Percentiles rank a stretch among this genome's conserved stretches.
These are phyloP conservation scores for Conchocele bisecta DNA, from an alignment of 2,888 invertebrate genomes.

Conservation along the genomic window DNA sequence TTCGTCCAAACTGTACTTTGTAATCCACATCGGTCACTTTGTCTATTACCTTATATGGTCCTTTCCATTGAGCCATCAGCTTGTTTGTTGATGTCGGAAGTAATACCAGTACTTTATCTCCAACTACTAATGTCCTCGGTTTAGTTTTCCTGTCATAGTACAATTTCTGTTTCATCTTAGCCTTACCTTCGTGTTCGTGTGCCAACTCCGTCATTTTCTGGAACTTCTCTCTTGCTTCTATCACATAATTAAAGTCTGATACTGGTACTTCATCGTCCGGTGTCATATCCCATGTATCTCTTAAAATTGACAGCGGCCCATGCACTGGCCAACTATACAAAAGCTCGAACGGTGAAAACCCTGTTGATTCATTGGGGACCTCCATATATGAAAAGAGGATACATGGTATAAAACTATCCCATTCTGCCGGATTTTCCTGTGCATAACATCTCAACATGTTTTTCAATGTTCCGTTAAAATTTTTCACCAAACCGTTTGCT, in stretches of 20 bases:
- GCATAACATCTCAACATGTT: conserved; percentile 1
- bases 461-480: neutral
- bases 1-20: too few relatives aligned
- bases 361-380: neutral
- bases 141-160: neutral
- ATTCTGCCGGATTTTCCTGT: neutral
- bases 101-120: conserved; percentile 3
- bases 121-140: neutral
- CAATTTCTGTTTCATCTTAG: neutral
- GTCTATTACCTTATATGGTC: conserved; percentile 2
- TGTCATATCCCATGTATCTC: neutral
- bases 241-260: conserved; percentile 1
- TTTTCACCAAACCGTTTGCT: neutral
- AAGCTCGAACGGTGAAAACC: conserved; percentile 1
- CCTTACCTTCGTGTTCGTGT: too few relatives aligned
- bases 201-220: too few relatives aligned
- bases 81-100: conserved; percentile 7
- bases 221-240: neutral
- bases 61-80: conserved; percentile 11
- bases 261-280: neutral
- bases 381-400: neutral
- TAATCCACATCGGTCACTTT: conserved; percentile 13
- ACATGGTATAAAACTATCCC: neutral
- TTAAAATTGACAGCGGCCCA: conserved; percentile 4
- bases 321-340: neutral